Base-by-base conservation (phyloP, 1,140 invertebrate species). In the Matsumurasca onukii region DNA sequence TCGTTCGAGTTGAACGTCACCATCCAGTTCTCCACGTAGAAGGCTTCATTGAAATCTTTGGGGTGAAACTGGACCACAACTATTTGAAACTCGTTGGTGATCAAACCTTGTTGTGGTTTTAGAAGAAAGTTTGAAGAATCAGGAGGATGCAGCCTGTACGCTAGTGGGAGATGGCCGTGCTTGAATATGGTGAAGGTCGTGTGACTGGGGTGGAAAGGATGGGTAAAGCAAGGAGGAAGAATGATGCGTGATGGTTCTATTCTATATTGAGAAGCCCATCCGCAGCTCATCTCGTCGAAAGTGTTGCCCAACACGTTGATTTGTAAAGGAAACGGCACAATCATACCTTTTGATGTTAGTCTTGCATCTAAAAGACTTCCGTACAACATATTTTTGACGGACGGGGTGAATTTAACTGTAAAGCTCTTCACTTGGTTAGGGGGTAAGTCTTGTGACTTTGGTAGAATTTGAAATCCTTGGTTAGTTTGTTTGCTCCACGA, bases 171-270 rank as follows among this genome's bases (percentile, higher is more conserved):
- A 45, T 45, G 39, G 9, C 39, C 39, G 9, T 45, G 9, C 9
- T n/a, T 9, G n/a, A 12, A n/a, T 9, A 45, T 45, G 39, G 39
- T 45, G 9, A 45, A 45, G 39, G 39, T 45, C 9, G 39, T n/a
- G 39, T 45, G 39, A 45, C 39, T 45, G 39, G 39, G 39, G n/a
- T 9, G n/a, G 39, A 45, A 45, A n/a, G 39, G 39, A n/a, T 9
- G n/a, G 39, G 39, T 9, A 12, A 45, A 45, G 39, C 39, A 45
- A n/a, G 39, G 39, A n/a, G 39, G 74, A 89, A 85, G 31, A 88
- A 81, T 31, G 77, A 80, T 80, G 97, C 94, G n/a, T 9, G n/a
- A n/a, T 9, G 39, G 39, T n/a, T 45, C 39, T n/a, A 45, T n/a
- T 12, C 9, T 12, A n/a, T 45, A 45, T 45, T 45, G 39, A n/a